Conservation (phyloP, 2,797 vertebrate species). For the Muscicapa striata region DNA sequence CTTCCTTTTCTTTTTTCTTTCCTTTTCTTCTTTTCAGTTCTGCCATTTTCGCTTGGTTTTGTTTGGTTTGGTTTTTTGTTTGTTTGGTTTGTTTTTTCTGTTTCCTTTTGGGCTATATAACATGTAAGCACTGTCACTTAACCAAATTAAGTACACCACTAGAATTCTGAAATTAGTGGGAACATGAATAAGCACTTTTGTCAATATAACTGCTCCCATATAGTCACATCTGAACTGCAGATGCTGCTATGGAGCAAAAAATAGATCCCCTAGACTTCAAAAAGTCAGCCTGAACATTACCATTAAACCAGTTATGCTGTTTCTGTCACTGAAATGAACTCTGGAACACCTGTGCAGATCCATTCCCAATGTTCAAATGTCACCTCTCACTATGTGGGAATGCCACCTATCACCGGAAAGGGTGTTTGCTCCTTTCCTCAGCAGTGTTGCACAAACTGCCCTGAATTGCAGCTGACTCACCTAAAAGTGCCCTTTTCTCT, state of each 20-base stretch:
- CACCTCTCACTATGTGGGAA: background rate
- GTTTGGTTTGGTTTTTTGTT: background rate
- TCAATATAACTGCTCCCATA: background rate
- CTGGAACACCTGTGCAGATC: background rate
- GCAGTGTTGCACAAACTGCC: accelerated
- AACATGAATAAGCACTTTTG: background rate
- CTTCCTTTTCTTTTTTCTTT: background rate
- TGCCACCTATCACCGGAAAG: accelerated
- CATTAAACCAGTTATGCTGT: background rate
- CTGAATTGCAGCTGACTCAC: background rate
- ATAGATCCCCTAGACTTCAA: background rate
- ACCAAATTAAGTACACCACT: background rate
- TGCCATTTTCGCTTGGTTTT: background rate
- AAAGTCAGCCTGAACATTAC: background rate
- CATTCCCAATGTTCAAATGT: background rate
- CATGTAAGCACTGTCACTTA: background rate
- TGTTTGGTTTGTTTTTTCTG: background rate
- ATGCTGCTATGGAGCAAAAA: background rate
- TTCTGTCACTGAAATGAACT: background rate
- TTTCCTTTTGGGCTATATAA: background rate
- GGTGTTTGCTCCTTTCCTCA: background rate
- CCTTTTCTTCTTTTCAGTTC: background rate
- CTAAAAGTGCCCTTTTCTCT: background rate
- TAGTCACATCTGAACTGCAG: background rate
- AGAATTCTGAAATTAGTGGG: background rate